These are phyloP conservation scores for Drosophila kepulauana DNA, from an alignment of 1,140 invertebrate genomes.

Conservation along the genomic window DNA sequence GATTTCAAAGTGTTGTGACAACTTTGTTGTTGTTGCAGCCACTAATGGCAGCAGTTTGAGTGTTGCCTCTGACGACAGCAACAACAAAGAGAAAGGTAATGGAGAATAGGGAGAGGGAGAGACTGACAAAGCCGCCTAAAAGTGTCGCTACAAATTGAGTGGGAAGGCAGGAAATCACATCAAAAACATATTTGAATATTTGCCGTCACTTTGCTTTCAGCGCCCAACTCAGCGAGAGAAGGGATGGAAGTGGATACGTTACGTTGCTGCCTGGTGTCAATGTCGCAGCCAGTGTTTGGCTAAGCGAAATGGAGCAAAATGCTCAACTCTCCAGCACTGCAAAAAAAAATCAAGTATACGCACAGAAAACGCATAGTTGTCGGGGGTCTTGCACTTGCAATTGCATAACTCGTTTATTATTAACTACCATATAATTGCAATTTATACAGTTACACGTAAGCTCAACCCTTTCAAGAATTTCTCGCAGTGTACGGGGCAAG, in stretches of 20 bases:
- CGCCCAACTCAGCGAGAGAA: constrained; percentile 1
- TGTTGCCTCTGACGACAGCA: constrained; percentile 77
- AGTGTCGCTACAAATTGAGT: constrained; percentile 70
- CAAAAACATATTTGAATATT: constrained; percentile 84
- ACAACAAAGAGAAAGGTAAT: constrained; percentile 20
- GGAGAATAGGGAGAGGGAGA: neutral
- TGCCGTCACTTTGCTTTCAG: constrained; percentile 80
- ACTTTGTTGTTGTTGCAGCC: constrained; percentile 55
- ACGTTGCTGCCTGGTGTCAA: constrained; percentile 47
- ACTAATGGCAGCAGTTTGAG: constrained; percentile 62
- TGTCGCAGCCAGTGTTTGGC: constrained; percentile 75
- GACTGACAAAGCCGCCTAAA: constrained; percentile 57
- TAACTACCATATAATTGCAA: neutral
- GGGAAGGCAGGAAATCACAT: constrained; percentile 79
- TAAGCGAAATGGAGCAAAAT: constrained; percentile 54
- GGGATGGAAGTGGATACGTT: constrained; percentile 9
- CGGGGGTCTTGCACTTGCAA: neutral
- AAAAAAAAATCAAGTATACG: constrained; percentile 4
- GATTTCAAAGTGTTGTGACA: constrained; percentile 74
- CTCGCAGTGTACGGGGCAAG: constrained; percentile 13
- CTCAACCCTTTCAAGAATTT: neutral
- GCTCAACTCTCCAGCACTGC: constrained; percentile 4
- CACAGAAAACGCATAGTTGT: neutral
- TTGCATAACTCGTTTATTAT: neutral
- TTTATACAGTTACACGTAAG: neutral